Percentiles rank a stretch among this genome's conserved stretches.
Conservation (phyloP, 2,113 vertebrate species). For the Ictidomys tridecemlineatus region DNA sequence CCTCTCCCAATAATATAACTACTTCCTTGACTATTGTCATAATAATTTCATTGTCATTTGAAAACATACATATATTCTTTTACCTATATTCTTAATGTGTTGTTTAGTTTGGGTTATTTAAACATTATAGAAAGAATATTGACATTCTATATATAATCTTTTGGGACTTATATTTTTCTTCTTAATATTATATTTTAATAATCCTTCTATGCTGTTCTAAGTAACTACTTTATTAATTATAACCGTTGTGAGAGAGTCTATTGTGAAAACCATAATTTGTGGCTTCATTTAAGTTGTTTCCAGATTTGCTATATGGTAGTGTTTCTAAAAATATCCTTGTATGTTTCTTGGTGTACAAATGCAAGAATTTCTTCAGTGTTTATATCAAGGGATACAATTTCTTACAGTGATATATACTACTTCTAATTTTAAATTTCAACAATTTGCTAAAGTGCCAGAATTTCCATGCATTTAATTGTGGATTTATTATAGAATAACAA, state of each 20-base stretch:
- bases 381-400: not conserved
- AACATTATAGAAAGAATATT: constrained; percentile 6
- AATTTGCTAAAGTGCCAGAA: not conserved
- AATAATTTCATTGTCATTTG: constrained; percentile 20
- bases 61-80: not conserved
- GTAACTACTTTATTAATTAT: not conserved
- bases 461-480: constrained; percentile 31
- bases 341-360: constrained; percentile 24
- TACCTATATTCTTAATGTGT: not conserved
- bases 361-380: not conserved
- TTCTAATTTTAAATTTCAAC: constrained; percentile 10
- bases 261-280: not conserved
- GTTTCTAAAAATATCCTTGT: not conserved
- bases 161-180: constrained; percentile 17
- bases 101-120: constrained; percentile 5
- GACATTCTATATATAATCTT: not conserved
- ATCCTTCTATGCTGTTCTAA: not conserved
- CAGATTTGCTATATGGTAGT: not conserved
- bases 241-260: not conserved
- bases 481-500: constrained; percentile 44
- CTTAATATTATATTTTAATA: constrained; percentile 21
- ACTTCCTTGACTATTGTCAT: not conserved
- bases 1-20: not conserved
- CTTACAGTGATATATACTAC: not conserved
- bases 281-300: not conserved